phyloP scores from a whole-genome alignment of 2,888 invertebrate genomes.

The Eupithecia dodoneata region DNA sequence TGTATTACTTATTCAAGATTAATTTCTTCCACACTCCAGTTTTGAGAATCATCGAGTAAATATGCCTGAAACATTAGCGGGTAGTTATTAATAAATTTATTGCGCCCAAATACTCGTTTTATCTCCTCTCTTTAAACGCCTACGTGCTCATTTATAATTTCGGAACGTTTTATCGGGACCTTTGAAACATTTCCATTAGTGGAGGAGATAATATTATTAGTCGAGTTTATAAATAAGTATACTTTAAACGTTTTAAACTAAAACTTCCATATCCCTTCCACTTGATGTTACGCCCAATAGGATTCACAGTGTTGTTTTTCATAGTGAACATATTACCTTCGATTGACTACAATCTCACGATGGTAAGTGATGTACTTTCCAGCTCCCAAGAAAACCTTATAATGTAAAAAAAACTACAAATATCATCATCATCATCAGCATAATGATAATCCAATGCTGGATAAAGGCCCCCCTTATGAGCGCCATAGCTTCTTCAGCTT shows the following conservation, averaged over 20 bases:
- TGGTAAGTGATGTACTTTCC: neutral
- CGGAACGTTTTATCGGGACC: neutral
- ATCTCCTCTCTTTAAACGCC: neutral
- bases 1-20: too few relatives aligned
- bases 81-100: constrained; percentile 3
- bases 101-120: constrained; percentile 5
- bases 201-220: neutral
- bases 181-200: constrained; percentile 5
- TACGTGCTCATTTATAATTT: constrained; percentile 14
- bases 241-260: neutral
- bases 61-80: neutral
- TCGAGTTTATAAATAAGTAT: neutral
- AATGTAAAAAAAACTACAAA: neutral
- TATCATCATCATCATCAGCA: too few relatives aligned
- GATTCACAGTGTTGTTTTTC: neutral
- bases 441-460: too few relatives aligned
- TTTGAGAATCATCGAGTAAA: neutral
- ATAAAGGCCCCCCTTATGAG: too few relatives aligned
- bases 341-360: too few relatives aligned
- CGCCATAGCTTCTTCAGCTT: too few relatives aligned
- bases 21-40: neutral
- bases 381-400: neutral
- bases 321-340: too few relatives aligned
- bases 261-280: neutral
- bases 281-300: neutral